Percentiles rank a stretch among this genome's conserved stretches.
Conservation (phyloP, 2,888 invertebrate species). For the Hipparchia semele region DNA sequence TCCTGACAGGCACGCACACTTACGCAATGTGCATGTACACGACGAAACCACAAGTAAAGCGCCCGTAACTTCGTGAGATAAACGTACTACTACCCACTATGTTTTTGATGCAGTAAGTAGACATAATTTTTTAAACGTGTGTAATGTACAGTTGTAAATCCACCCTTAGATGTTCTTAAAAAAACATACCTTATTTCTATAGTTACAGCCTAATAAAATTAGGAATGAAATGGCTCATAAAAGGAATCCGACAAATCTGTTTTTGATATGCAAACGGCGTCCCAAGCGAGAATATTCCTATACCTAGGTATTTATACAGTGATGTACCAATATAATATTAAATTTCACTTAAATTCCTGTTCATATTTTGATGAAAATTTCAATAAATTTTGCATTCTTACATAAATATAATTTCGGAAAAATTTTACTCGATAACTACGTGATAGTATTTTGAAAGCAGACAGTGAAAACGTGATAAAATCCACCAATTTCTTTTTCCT, state of each 20-base stretch:
- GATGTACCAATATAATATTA: not conserved
- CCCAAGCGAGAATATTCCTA: not conserved
- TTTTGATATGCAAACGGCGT: constrained; percentile 13
- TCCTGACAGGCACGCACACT: no score
- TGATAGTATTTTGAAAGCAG: not conserved
- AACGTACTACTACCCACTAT: no score
- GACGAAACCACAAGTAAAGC: no score
- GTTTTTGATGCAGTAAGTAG: no score
- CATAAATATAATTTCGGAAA: not conserved
- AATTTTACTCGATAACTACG: not conserved
- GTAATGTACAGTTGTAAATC: no score
- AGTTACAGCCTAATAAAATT: no score
- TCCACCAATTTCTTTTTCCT: not conserved
- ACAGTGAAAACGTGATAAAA: not conserved
- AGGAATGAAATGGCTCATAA: not conserved
- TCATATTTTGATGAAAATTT: not conserved
- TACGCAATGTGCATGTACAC: no score
- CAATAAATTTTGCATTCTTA: not conserved
- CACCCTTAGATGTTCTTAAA: no score
- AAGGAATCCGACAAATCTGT: constrained; percentile 8
- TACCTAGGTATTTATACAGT: not conserved
- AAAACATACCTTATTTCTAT: no score
- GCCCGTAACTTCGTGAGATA: no score
- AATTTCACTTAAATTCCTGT: constrained; percentile 1
- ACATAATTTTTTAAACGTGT: no score